These are phyloP conservation scores for Sarcophaga carnaria DNA, from an alignment of 2,888 invertebrate species.

Conservation along the genomic window DNA sequence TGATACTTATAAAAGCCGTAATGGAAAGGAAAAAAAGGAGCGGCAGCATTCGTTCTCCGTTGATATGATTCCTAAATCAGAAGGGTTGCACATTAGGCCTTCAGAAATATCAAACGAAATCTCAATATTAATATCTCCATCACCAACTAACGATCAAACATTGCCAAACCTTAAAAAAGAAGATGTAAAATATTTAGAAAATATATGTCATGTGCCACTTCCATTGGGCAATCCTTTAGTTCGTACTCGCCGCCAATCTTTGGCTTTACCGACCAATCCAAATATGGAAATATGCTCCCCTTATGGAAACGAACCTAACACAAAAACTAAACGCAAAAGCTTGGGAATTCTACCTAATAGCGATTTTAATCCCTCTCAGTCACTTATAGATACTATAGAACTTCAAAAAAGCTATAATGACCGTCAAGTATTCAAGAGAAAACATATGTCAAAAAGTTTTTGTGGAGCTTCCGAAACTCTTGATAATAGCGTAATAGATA, in stretches of 20 bases:
- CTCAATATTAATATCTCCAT: neutral
- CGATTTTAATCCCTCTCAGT: constrained; percentile 75
- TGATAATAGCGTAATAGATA: constrained; percentile 55
- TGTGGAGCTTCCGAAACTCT: constrained; percentile 66
- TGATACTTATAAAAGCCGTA: constrained; percentile 55
- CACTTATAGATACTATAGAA: constrained; percentile 76
- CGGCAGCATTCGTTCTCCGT: constrained; percentile 72
- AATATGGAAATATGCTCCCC: constrained; percentile 54
- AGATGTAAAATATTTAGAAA: constrained; percentile 71
- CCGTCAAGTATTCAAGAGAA: constrained; percentile 70
- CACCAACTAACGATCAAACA: constrained; percentile 2
- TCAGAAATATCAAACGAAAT: constrained; percentile 11
- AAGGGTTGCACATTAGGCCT: constrained; percentile 6
- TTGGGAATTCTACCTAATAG: constrained; percentile 44
- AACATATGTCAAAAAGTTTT: constrained; percentile 76
- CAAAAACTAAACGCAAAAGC: constrained; percentile 59
- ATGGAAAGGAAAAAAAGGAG: constrained; percentile 21
- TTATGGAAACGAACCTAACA: neutral
- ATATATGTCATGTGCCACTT: constrained; percentile 71
- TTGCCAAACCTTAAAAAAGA: constrained; percentile 54
- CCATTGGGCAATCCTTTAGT: constrained; percentile 75
- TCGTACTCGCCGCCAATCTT: constrained; percentile 75
- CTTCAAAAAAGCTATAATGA: constrained; percentile 65
- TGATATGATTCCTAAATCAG: constrained; percentile 68
- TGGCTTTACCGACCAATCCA: constrained; percentile 67